Evolutionary conservation across 2,888 invertebrate genomes (phyloP).

Genomic region (Rhorus exstirpatorius): DNA sequence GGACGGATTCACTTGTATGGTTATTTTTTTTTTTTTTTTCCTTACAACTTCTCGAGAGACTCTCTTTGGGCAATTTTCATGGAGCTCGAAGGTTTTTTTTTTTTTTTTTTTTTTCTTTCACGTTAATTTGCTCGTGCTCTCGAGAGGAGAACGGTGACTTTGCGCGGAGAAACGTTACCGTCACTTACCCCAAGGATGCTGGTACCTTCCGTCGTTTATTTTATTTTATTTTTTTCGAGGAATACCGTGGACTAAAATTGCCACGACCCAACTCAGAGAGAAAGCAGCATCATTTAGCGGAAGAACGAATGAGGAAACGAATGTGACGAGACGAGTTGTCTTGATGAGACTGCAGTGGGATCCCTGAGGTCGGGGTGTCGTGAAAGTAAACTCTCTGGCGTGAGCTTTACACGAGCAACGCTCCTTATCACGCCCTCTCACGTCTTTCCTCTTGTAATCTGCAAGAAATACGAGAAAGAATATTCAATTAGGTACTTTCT

Average conservation of each 20-base stretch:
- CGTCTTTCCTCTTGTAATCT: constrained; percentile 63
- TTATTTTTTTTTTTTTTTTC: constrained; percentile 22
- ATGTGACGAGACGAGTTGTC: constrained; percentile 18
- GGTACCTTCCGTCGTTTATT: neutral
- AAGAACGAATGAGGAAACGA: constrained; percentile 17
- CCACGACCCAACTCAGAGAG: neutral
- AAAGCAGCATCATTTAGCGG: constrained; percentile 9
- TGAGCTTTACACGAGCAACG: constrained; percentile 1
- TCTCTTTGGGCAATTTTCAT: constrained; percentile 9
- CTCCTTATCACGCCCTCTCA: constrained; percentile 6
- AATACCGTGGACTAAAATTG: constrained; percentile 5
- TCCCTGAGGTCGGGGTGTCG: constrained; percentile 10
- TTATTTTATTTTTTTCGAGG: constrained; percentile 6
- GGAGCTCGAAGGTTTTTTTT: constrained; percentile 25
- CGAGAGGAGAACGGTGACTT: constrained; percentile 4
- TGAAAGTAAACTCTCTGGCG: neutral
- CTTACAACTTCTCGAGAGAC: neutral
- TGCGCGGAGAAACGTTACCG: neutral
- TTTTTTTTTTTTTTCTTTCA: constrained; percentile 14
- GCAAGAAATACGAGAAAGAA: constrained; percentile 70
- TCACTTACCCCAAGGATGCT: neutral
- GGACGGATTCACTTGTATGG: constrained; percentile 37
- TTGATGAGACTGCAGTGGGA: constrained; percentile 36
- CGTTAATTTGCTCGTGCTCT: constrained; percentile 27
- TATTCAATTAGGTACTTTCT: constrained; percentile 68